These are phyloP conservation scores for Anthopleura sola DNA, from an alignment of 64 coral and sea anemone species.

Conservation along the genomic window DNA sequence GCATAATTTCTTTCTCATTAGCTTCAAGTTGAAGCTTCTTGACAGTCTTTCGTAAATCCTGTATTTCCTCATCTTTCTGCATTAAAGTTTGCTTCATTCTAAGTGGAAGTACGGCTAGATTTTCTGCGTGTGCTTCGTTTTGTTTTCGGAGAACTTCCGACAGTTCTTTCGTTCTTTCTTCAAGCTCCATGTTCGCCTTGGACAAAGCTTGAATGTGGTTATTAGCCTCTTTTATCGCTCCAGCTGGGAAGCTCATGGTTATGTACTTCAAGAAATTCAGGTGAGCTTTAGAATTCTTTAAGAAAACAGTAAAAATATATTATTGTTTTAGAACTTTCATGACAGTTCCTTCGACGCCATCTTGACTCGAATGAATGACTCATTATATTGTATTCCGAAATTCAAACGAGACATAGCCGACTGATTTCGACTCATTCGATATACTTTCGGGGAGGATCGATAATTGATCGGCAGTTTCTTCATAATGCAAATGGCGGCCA, in stretches of 20 bases:
- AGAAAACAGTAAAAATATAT: background rate
- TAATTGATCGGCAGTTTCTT: background rate
- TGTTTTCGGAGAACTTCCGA: slow-evolving; percentile 35
- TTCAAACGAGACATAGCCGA: background rate
- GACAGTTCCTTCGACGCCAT: background rate
- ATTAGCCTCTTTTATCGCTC: slow-evolving; percentile 61
- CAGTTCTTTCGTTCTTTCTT: slow-evolving; percentile 61
- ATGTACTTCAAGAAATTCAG: background rate
- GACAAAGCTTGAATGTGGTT: slow-evolving; percentile 51
- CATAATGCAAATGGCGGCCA: slow-evolving; percentile 1
- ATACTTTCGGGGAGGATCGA: background rate
- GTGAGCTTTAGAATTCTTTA: background rate
- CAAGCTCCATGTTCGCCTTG: slow-evolving; percentile 42
- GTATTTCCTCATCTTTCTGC: slow-evolving; percentile 70
- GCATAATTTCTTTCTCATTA: slow-evolving; percentile 11
- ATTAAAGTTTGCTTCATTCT: slow-evolving; percentile 67
- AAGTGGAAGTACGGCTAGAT: slow-evolving; percentile 63
- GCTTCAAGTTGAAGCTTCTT: slow-evolving; percentile 47
- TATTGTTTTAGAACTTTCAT: slow-evolving; percentile 3
- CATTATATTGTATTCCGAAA: background rate
- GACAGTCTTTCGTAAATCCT: slow-evolving; percentile 32
- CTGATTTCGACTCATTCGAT: background rate
- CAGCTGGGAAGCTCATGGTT: slow-evolving; percentile 36
- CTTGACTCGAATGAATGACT: background rate
- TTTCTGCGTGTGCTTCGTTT: slow-evolving; percentile 53